Evolutionary conservation across 1,140 invertebrate genomes (phyloP), one percentile per base, ranked within the genome.

Genomic region (Drosophila chauvacae): DNA sequence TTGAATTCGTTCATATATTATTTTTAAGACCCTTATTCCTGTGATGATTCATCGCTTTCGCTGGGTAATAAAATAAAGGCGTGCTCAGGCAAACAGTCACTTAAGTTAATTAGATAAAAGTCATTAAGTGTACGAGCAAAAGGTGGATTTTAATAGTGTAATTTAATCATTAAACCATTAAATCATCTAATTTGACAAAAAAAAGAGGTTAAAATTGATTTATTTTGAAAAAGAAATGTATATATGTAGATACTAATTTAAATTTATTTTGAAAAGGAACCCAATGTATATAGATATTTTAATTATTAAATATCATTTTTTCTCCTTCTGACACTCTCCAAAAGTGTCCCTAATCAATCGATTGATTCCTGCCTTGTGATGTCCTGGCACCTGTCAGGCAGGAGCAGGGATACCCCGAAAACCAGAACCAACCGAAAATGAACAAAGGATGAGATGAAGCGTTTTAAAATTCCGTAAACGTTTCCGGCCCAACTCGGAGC

Each of bases 381-480:
- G 26, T 28, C 26, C 13, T 18, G 35, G 28, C 66, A 80, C 69
- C 53, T 75, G 78, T 30, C 39, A 47, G 28, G 47, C 33, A 51
- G 47, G n/a, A 51, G 51, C 28, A 45, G 42, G 44, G 55, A 71
- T 30, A 7, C 10, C 16, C 57, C 26, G 4, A 28, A 55, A 37
- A 14, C 28, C 28, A 14, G 33, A 35, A 20, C 50, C 28, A 4
- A 20, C 20, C 18, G 18, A 39, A 55, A 16, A 26, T 33, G 23
- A 48, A 79, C 61, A 79, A 62, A 57, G 57, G 47, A 74, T 70
- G 63, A 82, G 63, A 44, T 58, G 75, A 61, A 66, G 45, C 65
- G 59, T 73, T 83, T 83, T 60, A 77, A 79, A 80, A 87, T 88
- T 80, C 84, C 39, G 64, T 64, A 66, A 88, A 65, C 84, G 84